Evolutionary conservation across 2,888 invertebrate genomes (phyloP), one percentile per base, ranked within the genome.

Genomic region (Iselma pallidipennis): DNA sequence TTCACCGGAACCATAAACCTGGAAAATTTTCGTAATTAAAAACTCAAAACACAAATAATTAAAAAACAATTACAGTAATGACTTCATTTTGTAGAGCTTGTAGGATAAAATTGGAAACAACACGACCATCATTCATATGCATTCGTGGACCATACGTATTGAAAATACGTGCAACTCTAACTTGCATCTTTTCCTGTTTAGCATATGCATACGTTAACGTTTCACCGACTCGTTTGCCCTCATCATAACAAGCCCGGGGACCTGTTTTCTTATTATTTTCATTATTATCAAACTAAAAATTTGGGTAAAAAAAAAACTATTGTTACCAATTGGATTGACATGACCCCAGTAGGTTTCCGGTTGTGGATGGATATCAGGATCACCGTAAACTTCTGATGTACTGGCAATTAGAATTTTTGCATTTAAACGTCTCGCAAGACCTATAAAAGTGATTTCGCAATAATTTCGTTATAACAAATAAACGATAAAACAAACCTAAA

Each of bases 121-220:
- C 98, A 37, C 99, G 86, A 1, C 99, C 99, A 81, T 99, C 99
- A 67, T 97, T 95, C 87, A 96, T 95, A 77, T 98, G 98, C 99
- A 99, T 99, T 72, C 99, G 84, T 0, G 99, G 99, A 0, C 99
- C 99, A 78, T 96, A 99, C 0, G 99, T 99, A 81, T 99, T 99
- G 82, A 99, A 99, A 72, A 99, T 99, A 67, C 99, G 86, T 1
- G 99, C 99, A 7, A 99, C 97, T 55, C 98, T 86, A 0, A 99
- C 96, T 49, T 93, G 88, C 25, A 99, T 94, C 52, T 93, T 92
- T 80, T 99, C 98, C 85, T 98, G 98, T 77, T 97, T 96, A 14
- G 95, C 93, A 81, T 99, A 99, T 0, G 99, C 96, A 81, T 97
- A 98, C 71, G 91, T 90, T 60, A 99, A 84, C 0, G 98, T 95